Evolutionary conservation across 2,888 invertebrate species (phyloP), one percentile per base, ranked within the genome.

Genomic region (Dryococelus australis): DNA sequence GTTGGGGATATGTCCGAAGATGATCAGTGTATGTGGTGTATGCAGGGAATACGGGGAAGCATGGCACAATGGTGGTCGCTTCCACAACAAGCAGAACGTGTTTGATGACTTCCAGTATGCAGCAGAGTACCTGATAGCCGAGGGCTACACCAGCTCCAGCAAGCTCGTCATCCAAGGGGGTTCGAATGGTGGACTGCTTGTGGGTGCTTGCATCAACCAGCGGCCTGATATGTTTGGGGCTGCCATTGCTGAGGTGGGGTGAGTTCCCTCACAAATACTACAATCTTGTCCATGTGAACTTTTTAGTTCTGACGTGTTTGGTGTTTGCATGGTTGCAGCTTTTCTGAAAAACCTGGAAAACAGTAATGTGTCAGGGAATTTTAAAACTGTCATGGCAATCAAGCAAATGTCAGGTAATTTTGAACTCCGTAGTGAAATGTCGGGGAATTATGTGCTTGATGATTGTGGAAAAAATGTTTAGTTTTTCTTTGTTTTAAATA

Each of bases 71-170:
- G 97, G 94, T 10, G 99, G 99, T 2, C 96, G 97, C 35, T 94
- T 97, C 89, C 94, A 96, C 5, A 98, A 98, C 91, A 99, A 99
- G 92, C 99, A 99, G 93, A 99, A 99, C 93, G 97, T 97, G 84
- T 99, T 99, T 92, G 97, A 99, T 93, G 99, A 99, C 94, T 99
- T 99, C 93, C 97, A 97, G 91, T 94, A 95, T 87, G 98, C 99
- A 0, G 99, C 97, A 0, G 96, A 98, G 92, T 98, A 97, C 93
- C 95, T 99, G 84, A 94, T 98, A 43, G 91, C 93, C 10, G 95
- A 97, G 90, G 94, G 95, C n/a, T 98, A 98, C 93, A 98, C 99
- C 0, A 93, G 92, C 43, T 93, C 95, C 16, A 92, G 94, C 86
- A 96, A 96, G 92, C 92, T 99, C 89, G 96, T 96, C 24, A 98